Base-by-base conservation (phyloP, 1,140 invertebrate species). In the Ips nitidus region DNA sequence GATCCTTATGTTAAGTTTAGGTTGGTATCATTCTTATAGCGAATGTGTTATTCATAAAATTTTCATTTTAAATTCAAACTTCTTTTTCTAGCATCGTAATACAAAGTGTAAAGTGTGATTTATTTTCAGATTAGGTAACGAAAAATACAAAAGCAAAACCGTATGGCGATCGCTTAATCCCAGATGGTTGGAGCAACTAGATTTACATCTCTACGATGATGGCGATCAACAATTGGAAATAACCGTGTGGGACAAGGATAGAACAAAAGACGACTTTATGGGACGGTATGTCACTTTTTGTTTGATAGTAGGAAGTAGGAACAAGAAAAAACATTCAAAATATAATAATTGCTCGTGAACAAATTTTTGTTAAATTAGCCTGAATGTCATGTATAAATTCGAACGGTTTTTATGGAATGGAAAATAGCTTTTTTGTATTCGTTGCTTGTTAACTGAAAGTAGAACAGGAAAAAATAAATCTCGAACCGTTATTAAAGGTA, bases 141-240 rank as follows among this genome's bases (percentile, higher is more conserved):
- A 99, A 84, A 98, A 98, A 82, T 98, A 97, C 84, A 98, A 98
- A 84, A 98, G 94, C 79, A 97, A 98, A 83, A 93, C 95, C 67
- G 85, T 90, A 40, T 90, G 90, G 83, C 91, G 94, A 78, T 91
- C 91, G 0, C 80, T 93, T 43, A 91, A 89, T 81, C 93, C 95
- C 7, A 86, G 91, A 72, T 99, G 97, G 97, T 78, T 98, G 77
- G 98, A 99, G 78, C 96, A 98, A 81, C 98, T 99, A 80, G 96
- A 99, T 80, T 85, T 99, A 4, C 95, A 98, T 80, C 85, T 98
- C 4, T 99, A 94, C 80, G 94, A 98, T 75, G 95, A 97, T 72
- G 81, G 88, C 69, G 88, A 89, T 53, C 93, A 95, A 80, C 87
- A 92, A 56, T 82, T 98, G 42, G 94, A 98, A 80, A 89, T 98